A percentile compares a stretch with the other conserved stretches of the same genome.
These are phyloP conservation scores for Zosterops borbonicus DNA, from an alignment of 2,113 vertebrate genomes.

Conservation along the genomic window DNA sequence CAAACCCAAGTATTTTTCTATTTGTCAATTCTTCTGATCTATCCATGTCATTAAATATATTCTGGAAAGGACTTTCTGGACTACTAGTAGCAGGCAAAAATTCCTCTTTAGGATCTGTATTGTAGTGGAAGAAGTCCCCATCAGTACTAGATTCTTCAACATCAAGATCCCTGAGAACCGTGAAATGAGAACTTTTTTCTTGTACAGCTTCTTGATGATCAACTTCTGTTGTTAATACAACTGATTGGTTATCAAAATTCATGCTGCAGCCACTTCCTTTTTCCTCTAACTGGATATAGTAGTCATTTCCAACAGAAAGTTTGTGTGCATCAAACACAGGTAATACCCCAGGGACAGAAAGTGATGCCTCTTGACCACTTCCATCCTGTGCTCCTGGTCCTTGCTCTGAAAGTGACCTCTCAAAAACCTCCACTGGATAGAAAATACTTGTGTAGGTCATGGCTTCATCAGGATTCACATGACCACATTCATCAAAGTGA, in stretches of 20 bases:
- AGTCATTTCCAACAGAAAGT: constrained; percentile 88
- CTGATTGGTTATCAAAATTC: constrained; percentile 70
- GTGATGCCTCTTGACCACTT: constrained; percentile 58
- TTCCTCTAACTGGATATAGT: constrained; percentile 94
- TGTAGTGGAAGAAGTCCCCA: constrained; percentile 85
- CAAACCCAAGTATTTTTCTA: constrained; percentile 77
- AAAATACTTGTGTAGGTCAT: constrained; percentile 92
- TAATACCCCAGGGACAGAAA: constrained; percentile 82
- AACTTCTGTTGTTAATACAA: constrained; percentile 69
- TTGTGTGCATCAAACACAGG: constrained; percentile 92
- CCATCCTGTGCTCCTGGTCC: constrained; percentile 62
- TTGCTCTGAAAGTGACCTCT: constrained; percentile 83
- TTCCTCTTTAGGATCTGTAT: constrained; percentile 83
- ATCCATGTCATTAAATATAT: constrained; percentile 80
- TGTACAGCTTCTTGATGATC: constrained; percentile 69
- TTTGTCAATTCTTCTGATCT: constrained; percentile 72
- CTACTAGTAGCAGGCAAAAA: constrained; percentile 68
- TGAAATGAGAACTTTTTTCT: constrained; percentile 68
- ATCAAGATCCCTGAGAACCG: constrained; percentile 80
- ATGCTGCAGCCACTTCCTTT: constrained; percentile 78
- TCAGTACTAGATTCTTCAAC: constrained; percentile 88
- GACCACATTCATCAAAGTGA: constrained; percentile 84
- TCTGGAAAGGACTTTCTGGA: constrained; percentile 86
- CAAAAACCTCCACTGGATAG: constrained; percentile 86
- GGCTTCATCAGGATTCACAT: constrained; percentile 77